These are phyloP conservation scores for Arbacia lixula DNA, from an alignment of 53 echinoderm and acorn worm species.

Conservation along the genomic window DNA sequence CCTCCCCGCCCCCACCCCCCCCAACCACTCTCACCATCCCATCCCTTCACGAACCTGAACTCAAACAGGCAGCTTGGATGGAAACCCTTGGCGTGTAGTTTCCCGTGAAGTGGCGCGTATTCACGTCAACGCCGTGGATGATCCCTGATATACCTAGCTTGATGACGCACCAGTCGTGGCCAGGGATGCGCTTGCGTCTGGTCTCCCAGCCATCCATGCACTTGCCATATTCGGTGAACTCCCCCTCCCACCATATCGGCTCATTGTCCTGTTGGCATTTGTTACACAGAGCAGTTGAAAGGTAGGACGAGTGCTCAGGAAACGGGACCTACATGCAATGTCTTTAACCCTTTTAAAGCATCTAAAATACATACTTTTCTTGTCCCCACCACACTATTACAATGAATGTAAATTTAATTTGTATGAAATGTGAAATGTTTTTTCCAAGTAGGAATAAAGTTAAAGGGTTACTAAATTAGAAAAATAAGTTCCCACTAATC, in stretches of 20 bases:
- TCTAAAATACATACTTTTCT: too few species aligned
- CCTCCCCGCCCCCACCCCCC: background rate
- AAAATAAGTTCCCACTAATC: too few species aligned
- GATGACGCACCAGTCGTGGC: slow-evolving; percentile 88
- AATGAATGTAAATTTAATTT: too few species aligned
- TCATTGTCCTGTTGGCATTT: slow-evolving; percentile 60
- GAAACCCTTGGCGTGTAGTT: slow-evolving; percentile 80
- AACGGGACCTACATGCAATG: too few species aligned
- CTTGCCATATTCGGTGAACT: slow-evolving; percentile 77
- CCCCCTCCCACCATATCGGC: slow-evolving; percentile 74
- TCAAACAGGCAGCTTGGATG: slow-evolving; percentile 74
- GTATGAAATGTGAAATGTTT: too few species aligned
- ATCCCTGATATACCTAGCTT: slow-evolving; percentile 75
- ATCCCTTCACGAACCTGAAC: slow-evolving; percentile 48
- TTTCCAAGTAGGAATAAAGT: too few species aligned
- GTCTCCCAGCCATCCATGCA: slow-evolving; percentile 94
- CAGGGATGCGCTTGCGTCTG: slow-evolving; percentile 74
- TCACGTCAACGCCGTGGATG: slow-evolving; percentile 70
- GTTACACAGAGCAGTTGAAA: background rate
- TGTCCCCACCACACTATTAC: too few species aligned
- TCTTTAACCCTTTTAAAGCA: too few species aligned
- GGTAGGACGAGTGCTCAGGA: too few species aligned
- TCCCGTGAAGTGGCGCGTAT: slow-evolving; percentile 81
- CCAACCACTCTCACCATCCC: background rate
- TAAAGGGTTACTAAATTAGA: too few species aligned